These are phyloP conservation scores for Morpho achilles DNA, from an alignment of 2,888 invertebrate genomes.

Conservation along the genomic window DNA sequence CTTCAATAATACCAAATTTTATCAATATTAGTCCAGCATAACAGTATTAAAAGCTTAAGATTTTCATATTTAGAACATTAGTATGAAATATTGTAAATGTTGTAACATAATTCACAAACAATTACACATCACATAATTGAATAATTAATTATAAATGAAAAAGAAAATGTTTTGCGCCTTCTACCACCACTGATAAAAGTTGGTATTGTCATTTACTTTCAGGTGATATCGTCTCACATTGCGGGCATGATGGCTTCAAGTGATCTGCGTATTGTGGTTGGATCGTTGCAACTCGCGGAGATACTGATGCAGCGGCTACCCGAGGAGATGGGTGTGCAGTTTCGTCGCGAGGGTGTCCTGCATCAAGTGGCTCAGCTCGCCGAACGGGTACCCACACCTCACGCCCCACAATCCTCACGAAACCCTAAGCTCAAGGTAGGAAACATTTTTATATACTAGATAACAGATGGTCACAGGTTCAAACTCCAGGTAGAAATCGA, in stretches of 20 bases:
- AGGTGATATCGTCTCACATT: conserved; percentile 95
- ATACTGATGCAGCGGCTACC: conserved; percentile 98
- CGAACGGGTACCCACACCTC: conserved; percentile 31
- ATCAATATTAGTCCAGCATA: no score
- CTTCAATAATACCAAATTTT: no score
- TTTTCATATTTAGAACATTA: conserved; percentile 32
- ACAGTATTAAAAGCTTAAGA: no score
- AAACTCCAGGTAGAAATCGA: no score
- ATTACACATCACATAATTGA: no score
- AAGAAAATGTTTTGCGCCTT: no score
- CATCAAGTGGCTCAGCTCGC: conserved; percentile 85
- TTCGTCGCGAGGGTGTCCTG: conserved; percentile 98
- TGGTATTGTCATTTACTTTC: conserved; percentile 1
- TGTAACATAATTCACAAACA: no score
- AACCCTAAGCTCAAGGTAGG: conserved; percentile 61
- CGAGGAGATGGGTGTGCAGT: conserved; percentile 96
- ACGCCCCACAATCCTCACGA: conserved; percentile 66
- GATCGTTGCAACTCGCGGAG: conserved; percentile 97
- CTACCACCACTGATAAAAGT: no score
- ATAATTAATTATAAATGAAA: no score
- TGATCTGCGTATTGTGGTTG: conserved; percentile 97
- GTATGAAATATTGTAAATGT: no score
- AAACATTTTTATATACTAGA: no score
- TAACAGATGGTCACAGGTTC: no score
- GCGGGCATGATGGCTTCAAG: conserved; percentile 99